These are phyloP conservation scores for Gambusia yucatana DNA, from an alignment of 2,797 vertebrate genomes.

Conservation along the genomic window DNA sequence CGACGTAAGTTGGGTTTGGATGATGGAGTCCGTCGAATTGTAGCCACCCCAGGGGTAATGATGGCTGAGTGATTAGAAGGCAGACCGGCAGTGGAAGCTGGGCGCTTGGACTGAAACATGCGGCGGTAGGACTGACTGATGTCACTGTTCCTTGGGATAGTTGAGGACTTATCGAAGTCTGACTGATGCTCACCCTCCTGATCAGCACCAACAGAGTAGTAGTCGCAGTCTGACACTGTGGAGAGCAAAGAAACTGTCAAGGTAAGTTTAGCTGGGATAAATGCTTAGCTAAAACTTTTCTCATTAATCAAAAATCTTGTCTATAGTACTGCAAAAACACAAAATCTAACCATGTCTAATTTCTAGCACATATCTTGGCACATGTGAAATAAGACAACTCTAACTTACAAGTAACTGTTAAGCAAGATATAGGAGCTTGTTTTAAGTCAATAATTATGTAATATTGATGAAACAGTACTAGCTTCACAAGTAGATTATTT, in stretches of 20 bases:
- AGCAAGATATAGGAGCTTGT: no score
- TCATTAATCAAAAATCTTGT: not conserved
- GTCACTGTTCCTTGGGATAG: slow-evolving; percentile 89
- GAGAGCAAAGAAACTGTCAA: not conserved
- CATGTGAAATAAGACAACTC: no score
- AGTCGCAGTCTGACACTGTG: slow-evolving; percentile 91
- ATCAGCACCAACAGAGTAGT: slow-evolving; percentile 88
- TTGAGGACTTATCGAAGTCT: slow-evolving; percentile 90
- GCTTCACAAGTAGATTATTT: no score
- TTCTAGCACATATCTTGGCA: no score
- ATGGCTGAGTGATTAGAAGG: slow-evolving; percentile 83
- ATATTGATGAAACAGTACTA: no score
- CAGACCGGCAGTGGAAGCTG: slow-evolving; percentile 87
- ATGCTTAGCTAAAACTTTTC: not conserved
- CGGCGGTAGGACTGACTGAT: slow-evolving; percentile 90
- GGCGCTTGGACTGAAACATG: slow-evolving; percentile 90
- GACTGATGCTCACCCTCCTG: slow-evolving; percentile 82
- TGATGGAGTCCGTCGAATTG: slow-evolving; percentile 85
- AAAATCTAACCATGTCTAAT: no score
- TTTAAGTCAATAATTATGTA: no score
- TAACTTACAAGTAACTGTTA: no score
- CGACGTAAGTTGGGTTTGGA: slow-evolving; percentile 86
- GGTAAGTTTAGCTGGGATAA: not conserved
- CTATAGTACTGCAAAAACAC: not conserved
- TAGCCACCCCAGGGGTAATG: slow-evolving; percentile 87